Evolutionary conservation across 30 jellyfish, hydroid and myxozoan genomes (phyloP), one percentile per base, ranked within the genome.

Genomic region (Catostylus mosaicus): DNA sequence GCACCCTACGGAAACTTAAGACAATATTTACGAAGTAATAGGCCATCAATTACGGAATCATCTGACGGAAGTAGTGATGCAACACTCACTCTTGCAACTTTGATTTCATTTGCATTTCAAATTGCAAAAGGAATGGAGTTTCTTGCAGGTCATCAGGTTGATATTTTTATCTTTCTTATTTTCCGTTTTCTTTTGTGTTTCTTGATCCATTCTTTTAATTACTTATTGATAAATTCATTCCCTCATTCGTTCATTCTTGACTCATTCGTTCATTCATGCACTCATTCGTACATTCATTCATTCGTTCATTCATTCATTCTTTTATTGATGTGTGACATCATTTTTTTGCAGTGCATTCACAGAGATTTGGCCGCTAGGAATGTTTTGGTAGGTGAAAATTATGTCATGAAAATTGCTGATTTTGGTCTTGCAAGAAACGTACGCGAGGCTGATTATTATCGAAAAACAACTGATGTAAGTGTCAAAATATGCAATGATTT

Each of bases 361-460:
- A 79, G 97, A 63, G 97, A 88, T 52, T 75, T 88, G 50, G 97
- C 97, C 5, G 93, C 97, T 3, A 71, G 97, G 73, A 88, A 88
- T 52, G 83, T 88, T 23, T 67, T 88, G 64, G 97, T 88, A n/a
- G 97, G 93, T 23, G 93, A 88, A 33, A 83, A 80, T 33, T 70
- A 26, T 68, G 62, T 71, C 32, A 88, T 88, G 97, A 88, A 88
- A 52, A 88, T 88, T 24, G 97, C 97, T 45, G 97, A 88, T 51
- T 88, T 88, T 36, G 97, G 97, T 22, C 56, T 88, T 76, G 97
- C 97, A 30, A 71, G 97, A 46, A 88, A 66, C 29, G 90, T 88
- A 20, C 84, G 93, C 10, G 97, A 88, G 45, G 88, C 97, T 26
- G 97, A 88, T 57, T 88, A 88, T 33, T 88, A 88, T 73, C 73